A percentile compares a stretch with the other conserved stretches of the same genome.
Conservation (phyloP, 2,113 vertebrate species). For the Emydocephalus ijimae region DNA sequence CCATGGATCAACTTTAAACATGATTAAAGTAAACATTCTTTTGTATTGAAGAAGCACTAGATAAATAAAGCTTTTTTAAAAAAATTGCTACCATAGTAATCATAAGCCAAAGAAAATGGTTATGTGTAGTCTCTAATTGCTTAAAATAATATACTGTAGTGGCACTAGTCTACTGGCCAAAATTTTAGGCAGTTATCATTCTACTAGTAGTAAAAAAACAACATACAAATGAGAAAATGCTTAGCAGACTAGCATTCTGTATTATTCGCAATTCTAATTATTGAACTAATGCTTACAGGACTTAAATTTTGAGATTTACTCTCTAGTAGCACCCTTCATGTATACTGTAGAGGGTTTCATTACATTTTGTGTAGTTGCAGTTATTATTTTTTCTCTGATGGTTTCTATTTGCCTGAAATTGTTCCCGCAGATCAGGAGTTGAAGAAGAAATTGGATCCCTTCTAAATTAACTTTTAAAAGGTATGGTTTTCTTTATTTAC, state of each 20-base stretch:
- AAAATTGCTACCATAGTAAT: conserved; percentile 65
- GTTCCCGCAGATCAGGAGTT: conserved; percentile 35
- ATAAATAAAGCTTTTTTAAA: conserved; percentile 2
- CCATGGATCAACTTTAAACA: not conserved
- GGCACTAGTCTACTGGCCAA: conserved; percentile 38
- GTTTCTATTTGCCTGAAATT: conserved; percentile 35
- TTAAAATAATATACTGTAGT: conserved; percentile 41
- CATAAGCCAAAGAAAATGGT: conserved; percentile 89
- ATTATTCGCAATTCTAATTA: conserved; percentile 26
- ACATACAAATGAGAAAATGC: conserved; percentile 22
- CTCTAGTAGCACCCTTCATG: conserved; percentile 14
- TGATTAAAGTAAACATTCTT: not conserved
- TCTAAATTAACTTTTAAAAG: conserved; percentile 24
- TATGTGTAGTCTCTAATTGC: conserved; percentile 58
- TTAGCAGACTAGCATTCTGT: conserved; percentile 26
- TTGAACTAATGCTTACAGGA: conserved; percentile 12
- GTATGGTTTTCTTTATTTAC: not conserved
- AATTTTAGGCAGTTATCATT: conserved; percentile 38
- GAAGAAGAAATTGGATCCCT: conserved; percentile 34
- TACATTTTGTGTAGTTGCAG: conserved; percentile 27
- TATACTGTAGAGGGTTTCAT: conserved; percentile 25
- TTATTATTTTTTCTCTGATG: conserved; percentile 28
- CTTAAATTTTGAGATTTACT: conserved; percentile 21
- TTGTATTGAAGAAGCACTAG: conserved; percentile 36
- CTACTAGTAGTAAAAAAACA: conserved; percentile 9